Evolutionary conservation across 2,888 invertebrate species (phyloP).

Genomic region (Acronicta leporina): DNA sequence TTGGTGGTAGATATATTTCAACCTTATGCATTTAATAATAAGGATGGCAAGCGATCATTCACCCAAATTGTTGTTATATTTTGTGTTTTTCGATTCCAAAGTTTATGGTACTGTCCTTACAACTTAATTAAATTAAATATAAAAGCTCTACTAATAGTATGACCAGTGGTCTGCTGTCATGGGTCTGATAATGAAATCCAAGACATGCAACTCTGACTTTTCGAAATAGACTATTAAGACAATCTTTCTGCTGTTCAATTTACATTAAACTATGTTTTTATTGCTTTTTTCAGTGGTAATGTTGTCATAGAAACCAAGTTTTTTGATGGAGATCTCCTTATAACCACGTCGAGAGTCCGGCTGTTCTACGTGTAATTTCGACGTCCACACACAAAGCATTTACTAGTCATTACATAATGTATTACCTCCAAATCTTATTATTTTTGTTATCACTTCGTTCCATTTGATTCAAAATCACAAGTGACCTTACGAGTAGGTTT

Average conservation of each 20-base stretch:
- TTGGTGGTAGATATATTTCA: neutral
- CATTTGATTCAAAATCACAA: constrained; percentile 45
- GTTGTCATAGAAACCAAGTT: constrained; percentile 99
- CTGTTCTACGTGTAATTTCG: constrained; percentile 95
- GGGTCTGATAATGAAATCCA: too few relatives aligned
- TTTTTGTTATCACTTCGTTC: constrained; percentile 21
- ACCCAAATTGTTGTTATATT: too few relatives aligned
- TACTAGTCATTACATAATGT: constrained; percentile 68
- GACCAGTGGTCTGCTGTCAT: too few relatives aligned
- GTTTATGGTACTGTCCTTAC: too few relatives aligned
- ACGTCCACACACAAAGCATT: constrained; percentile 57
- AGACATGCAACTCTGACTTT: too few relatives aligned
- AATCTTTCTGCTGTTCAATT: too few relatives aligned
- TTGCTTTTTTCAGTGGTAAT: constrained; percentile 94
- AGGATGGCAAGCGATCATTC: too few relatives aligned
- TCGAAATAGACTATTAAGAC: too few relatives aligned
- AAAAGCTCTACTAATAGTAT: too few relatives aligned
- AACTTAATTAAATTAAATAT: too few relatives aligned
- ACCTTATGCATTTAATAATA: too few relatives aligned
- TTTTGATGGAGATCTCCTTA: constrained; percentile 97
- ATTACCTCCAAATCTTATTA: constrained; percentile 23
- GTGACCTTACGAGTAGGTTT: constrained; percentile 55
- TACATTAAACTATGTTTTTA: constrained; percentile 22
- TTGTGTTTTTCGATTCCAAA: too few relatives aligned
- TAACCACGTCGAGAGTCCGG: constrained; percentile 98